Evolutionary conservation across 2,113 vertebrate species (phyloP).

Genomic region (Pachycephala philippinensis): DNA sequence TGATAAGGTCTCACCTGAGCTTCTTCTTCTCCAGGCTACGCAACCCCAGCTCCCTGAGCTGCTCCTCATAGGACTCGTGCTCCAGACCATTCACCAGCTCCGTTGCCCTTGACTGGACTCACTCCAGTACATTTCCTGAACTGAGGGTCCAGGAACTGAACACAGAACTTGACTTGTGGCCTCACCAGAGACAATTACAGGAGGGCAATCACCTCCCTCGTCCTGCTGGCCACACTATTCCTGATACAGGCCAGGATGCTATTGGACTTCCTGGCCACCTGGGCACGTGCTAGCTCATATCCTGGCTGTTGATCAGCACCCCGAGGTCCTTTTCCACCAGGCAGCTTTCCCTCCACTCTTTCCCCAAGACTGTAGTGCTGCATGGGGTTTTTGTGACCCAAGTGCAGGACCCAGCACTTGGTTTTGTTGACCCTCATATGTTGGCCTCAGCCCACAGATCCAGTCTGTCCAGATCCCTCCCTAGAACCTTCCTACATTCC

Average conservation of each 20-base stretch:
- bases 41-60: not conserved
- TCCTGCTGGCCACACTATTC: not conserved
- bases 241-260: not conserved
- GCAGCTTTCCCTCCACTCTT: not conserved
- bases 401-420: no score
- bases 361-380: not conserved
- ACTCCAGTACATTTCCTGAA: not conserved
- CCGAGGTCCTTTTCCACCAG: not conserved
- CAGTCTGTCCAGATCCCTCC: not conserved
- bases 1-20: not conserved
- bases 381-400: not conserved
- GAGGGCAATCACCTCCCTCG: accelerated
- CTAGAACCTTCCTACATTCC: not conserved
- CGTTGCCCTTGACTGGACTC: not conserved
- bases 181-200: not conserved
- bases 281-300: not conserved
- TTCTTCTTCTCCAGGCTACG: not conserved
- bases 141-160: not conserved
- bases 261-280: not conserved
- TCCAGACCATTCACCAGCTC: not conserved
- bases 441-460: not conserved
- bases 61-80: not conserved
- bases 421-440: not conserved
- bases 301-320: not conserved
- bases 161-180: accelerated